phyloP scores from a whole-genome alignment of 2,797 vertebrate species.

The Microctenopoma stevenorrisi region DNA sequence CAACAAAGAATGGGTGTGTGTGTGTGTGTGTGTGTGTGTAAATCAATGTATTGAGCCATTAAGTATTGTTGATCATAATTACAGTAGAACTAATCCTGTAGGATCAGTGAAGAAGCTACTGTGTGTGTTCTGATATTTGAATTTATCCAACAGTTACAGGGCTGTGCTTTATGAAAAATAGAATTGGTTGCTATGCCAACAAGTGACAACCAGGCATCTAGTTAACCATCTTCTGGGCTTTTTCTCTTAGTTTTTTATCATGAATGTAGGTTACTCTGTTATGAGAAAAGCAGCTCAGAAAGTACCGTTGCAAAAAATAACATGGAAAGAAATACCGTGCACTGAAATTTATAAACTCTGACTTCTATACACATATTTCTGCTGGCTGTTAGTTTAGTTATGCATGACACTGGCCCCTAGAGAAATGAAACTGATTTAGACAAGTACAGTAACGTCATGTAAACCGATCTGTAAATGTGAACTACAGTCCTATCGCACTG shows the following conservation, averaged over 20 bases:
- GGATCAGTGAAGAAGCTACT: slow-evolving; percentile 11
- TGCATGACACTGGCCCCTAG: no score
- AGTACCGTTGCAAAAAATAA: slow-evolving; percentile 9
- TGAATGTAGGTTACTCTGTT: neutral
- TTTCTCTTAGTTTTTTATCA: slow-evolving; percentile 8
- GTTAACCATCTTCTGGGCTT: slow-evolving; percentile 44
- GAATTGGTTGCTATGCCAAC: slow-evolving; percentile 70
- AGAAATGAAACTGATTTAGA: neutral
- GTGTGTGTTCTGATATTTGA: slow-evolving; percentile 24
- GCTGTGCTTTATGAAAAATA: slow-evolving; percentile 48
- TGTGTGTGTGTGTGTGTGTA: neutral
- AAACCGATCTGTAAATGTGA: no score
- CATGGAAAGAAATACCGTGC: neutral
- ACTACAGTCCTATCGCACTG: no score
- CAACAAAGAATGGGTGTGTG: slow-evolving; percentile 15
- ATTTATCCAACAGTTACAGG: slow-evolving; percentile 39
- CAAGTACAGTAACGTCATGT: no score
- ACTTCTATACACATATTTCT: neutral
- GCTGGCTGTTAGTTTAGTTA: no score
- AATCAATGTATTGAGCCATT: slow-evolving; percentile 18
- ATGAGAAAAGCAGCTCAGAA: neutral
- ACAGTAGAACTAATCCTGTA: slow-evolving; percentile 5
- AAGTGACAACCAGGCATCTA: slow-evolving; percentile 53
- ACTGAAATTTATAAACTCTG: neutral
- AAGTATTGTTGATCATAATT: slow-evolving; percentile 35